phyloP scores from a whole-genome alignment of 2,113 vertebrate genomes.

The Mirza zaza region DNA sequence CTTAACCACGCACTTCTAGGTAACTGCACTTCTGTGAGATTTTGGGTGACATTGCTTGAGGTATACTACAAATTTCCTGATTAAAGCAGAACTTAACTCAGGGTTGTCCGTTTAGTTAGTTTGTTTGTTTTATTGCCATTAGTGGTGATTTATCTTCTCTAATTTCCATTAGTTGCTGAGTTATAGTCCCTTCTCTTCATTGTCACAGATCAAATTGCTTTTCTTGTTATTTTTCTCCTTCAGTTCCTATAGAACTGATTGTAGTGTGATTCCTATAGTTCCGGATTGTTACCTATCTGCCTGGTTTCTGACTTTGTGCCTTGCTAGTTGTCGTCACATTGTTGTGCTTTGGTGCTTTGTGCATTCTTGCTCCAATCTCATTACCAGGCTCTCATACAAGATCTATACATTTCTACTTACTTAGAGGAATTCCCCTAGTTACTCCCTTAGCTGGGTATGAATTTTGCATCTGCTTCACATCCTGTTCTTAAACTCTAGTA shows the following conservation, averaged over 20 bases:
- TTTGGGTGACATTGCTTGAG: background rate
- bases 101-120: background rate
- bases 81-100: background rate
- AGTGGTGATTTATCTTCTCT: background rate
- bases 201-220: background rate
- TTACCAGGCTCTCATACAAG: background rate
- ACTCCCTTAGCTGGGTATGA: background rate
- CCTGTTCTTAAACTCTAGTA: background rate
- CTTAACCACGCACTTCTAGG: background rate
- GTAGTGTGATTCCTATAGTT: background rate
- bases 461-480: background rate
- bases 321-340: background rate
- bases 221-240: background rate
- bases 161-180: background rate
- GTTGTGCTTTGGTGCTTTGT: background rate
- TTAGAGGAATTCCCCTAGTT: background rate
- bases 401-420: background rate
- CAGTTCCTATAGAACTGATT: background rate
- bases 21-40: background rate
- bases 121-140: background rate
- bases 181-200: background rate
- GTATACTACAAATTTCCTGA: background rate
- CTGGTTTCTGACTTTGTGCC: background rate
- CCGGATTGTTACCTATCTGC: background rate
- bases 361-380: background rate